Evolutionary conservation across 35 echinoderm and acorn worm species (phyloP).

Genomic region (Hemicentrotus pulcherrimus): DNA sequence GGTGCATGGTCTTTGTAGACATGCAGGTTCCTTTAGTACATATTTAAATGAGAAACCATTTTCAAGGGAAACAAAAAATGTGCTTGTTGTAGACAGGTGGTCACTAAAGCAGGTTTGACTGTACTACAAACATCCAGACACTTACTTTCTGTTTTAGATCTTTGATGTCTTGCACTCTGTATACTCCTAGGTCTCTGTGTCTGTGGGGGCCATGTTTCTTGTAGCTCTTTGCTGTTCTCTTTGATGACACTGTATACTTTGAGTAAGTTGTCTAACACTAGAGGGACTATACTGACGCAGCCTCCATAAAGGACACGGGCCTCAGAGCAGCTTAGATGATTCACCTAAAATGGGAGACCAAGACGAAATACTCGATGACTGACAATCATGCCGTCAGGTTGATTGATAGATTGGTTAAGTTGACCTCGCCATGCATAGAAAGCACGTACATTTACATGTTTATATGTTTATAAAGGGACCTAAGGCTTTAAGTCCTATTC

Average conservation of each 20-base stretch:
- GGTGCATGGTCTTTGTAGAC: too few species aligned
- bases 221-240: slow-evolving; percentile 41
- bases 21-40: too few species aligned
- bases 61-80: too few species aligned
- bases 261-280: slow-evolving; percentile 81
- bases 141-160: slow-evolving; percentile 88
- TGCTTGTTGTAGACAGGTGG: too few species aligned
- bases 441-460: too few species aligned
- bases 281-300: slow-evolving; percentile 84
- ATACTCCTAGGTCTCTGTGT: slow-evolving; percentile 41
- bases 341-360: slow-evolving; percentile 61
- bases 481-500: too few species aligned
- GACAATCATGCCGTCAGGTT: neutral
- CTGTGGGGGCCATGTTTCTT: slow-evolving; percentile 75
- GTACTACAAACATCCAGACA: neutral
- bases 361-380: neutral
- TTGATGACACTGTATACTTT: slow-evolving; percentile 62
- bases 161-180: slow-evolving; percentile 73
- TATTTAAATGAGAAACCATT: too few species aligned
- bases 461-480: too few species aligned
- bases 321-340: slow-evolving; percentile 94
- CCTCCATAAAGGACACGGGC: slow-evolving; percentile 90
- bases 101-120: too few species aligned
- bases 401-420: too few species aligned
- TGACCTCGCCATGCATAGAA: too few species aligned